Evolutionary conservation across 2,113 vertebrate species (phyloP), one percentile per base, ranked within the genome.

Genomic region (Leptodactylus fuscus): DNA sequence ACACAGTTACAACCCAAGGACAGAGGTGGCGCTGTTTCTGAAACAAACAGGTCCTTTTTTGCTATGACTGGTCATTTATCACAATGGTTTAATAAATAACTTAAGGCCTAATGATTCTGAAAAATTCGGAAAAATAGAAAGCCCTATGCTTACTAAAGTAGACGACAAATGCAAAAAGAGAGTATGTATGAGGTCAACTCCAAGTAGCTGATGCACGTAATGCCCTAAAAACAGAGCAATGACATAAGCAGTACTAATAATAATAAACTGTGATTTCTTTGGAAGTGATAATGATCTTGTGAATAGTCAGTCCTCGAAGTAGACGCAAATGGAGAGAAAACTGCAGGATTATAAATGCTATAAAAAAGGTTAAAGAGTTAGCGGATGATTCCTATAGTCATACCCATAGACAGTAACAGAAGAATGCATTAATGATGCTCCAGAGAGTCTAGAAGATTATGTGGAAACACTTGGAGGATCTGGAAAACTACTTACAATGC

Each of bases 401-500:
- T 60, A 75, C 38, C 27, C n/a, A 60, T 41, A 27, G 81, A 70
- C 27, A 41, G 36, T 60, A 55, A 83, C 24, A n/a, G 51, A 79
- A 83, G 29, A 62, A 77, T 51, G 73, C 73, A 67, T 78, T 85
- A 85, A 85, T 49, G 44, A 46, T 38, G 60, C 73, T 67, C 44
- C 32, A 7, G 58, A 85, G 83, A 32, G 60, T 85, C 83, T 53
- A 38, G 44, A 65, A 46, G 58, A 41, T 85, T 78, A 78, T 69
- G 51, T 67, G 60, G 32, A 69, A 78, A 78, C n/a, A 77, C 74
- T 58, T 34, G n/a, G 74, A 38, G 44, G 78, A 85, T 85, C 83
- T 85, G 83, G 83, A 38, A 85, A 85, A 85, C 32, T 75, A 77
- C 58, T 85, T 77, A 62, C 58, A 38, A n/a, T 51, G 29, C 83